Evolutionary conservation across 2,113 vertebrate genomes (phyloP), one percentile per base, ranked within the genome.

Genomic region (Siniperca chuatsi): DNA sequence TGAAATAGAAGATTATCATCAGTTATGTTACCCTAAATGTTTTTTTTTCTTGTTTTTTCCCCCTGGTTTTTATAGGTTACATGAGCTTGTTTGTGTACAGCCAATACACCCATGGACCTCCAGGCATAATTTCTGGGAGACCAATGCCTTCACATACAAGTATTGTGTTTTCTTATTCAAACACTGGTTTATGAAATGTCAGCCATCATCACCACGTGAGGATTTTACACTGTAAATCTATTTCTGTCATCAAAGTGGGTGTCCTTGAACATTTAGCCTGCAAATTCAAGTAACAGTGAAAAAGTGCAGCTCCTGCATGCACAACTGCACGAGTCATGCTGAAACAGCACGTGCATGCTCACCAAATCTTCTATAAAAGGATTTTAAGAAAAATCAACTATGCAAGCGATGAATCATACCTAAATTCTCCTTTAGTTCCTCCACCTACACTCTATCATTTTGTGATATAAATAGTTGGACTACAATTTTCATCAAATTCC

Each of bases 401-500:
- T 62, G 44, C 21, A 15, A 64, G 66, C 76, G 21, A 66, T 92
- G 91, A 90, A 82, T 89, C 89, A 90, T 68, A 46, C 18, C 79
- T 58, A 40, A 67, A 81, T 70, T 58, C 74, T 69, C 46, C 25
- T 71, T 61, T 15, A 40, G 81, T 75, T 33, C 60, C 33, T 73
- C 33, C 65, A 58, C 13, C 76, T 29, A 55, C 67, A 70, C 74
- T 77, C 75, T 50, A 88, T 87, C 77, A 86, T 83, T 82, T 84
- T 21, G 50, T 3, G 68, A 75, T 71, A 75, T 88, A 89, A 91
- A 90, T 89, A 88, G n/a, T 68, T 16, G 18, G n/a, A 80, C 82
- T 75, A 50, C 77, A 84, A 71, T 80, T 77, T 85, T 85, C 79
- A 83, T 80, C 78, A 82, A 84, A 88, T 85, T 88, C 81, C 62